Evolutionary conservation across 2,797 vertebrate genomes (phyloP).

Genomic region (Tiaroga cobitis): DNA sequence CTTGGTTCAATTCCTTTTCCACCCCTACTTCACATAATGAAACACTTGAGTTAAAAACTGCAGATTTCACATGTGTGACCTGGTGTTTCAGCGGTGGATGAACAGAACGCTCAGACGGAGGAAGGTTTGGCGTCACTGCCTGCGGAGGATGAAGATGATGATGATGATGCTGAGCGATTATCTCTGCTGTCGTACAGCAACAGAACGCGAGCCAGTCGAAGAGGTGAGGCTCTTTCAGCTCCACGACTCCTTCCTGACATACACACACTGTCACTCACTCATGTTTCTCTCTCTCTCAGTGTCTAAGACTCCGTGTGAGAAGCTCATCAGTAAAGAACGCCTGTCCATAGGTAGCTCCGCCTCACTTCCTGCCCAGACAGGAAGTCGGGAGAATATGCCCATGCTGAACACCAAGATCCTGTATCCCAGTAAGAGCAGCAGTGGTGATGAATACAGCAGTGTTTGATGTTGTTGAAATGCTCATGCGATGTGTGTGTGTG

Average conservation of each 20-base stretch:
- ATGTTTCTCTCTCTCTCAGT: conserved; percentile 68
- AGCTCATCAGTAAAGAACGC: conserved; percentile 87
- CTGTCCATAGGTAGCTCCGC: conserved; percentile 84
- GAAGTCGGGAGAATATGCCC: conserved; percentile 86
- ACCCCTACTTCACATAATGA: background rate
- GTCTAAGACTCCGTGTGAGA: conserved; percentile 88
- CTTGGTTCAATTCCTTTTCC: too few species aligned
- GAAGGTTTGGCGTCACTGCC: conserved; percentile 78
- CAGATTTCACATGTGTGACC: background rate
- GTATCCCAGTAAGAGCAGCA: conserved; percentile 83
- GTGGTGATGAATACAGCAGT: background rate
- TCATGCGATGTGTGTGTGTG: conserved; percentile 5
- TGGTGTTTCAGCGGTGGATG: conserved; percentile 87
- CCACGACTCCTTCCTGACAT: background rate
- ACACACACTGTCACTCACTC: background rate
- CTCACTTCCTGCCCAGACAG: conserved; percentile 88
- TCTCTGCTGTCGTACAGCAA: conserved; percentile 77
- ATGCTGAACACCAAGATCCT: conserved; percentile 90
- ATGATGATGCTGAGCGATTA: conserved; percentile 71
- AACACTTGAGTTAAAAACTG: too few species aligned
- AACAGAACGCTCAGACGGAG: conserved; percentile 95
- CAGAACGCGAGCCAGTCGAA: conserved; percentile 61
- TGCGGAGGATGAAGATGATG: conserved; percentile 79
- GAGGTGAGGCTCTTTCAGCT: conserved; percentile 24
- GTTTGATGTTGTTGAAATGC: background rate